Conservation (phyloP, 2,113 vertebrate species). For the Antechinus flavipes region DNA sequence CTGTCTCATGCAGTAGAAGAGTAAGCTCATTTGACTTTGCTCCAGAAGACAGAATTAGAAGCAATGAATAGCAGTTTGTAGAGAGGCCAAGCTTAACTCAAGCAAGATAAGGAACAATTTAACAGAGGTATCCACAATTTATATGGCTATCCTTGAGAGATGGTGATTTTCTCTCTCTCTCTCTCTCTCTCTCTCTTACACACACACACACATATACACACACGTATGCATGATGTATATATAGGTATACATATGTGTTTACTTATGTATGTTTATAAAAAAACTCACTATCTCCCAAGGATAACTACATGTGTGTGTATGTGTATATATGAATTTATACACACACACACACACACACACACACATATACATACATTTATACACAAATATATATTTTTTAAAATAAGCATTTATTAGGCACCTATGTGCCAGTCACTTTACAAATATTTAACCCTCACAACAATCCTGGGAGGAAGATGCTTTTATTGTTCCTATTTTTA, state of each 20-base stretch:
- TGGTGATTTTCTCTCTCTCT: neutral
- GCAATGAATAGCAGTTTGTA: neutral
- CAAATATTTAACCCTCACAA: neutral
- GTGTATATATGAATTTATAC: too few species aligned
- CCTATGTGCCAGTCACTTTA: neutral
- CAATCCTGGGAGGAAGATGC: neutral
- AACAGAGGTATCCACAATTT: neutral
- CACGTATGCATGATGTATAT: too few species aligned
- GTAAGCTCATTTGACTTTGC: neutral
- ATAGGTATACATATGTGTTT: too few species aligned
- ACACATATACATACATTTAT: too few species aligned
- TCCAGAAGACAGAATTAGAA: neutral
- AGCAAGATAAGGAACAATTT: neutral
- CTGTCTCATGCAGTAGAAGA: neutral
- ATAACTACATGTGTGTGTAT: too few species aligned
- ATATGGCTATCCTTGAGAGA: neutral
- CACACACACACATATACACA: too few species aligned
- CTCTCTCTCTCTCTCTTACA: too few species aligned
- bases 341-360: too few species aligned
- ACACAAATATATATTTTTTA: too few species aligned
- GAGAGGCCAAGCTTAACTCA: neutral
- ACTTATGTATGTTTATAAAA: too few species aligned
- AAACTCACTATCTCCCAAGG: too few species aligned
- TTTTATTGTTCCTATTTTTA: neutral
- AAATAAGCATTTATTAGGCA: neutral